Percentiles rank a stretch among this genome's conserved stretches.
Conservation (phyloP, 2,888 invertebrate genomes). For the Drosophila conformis region DNA sequence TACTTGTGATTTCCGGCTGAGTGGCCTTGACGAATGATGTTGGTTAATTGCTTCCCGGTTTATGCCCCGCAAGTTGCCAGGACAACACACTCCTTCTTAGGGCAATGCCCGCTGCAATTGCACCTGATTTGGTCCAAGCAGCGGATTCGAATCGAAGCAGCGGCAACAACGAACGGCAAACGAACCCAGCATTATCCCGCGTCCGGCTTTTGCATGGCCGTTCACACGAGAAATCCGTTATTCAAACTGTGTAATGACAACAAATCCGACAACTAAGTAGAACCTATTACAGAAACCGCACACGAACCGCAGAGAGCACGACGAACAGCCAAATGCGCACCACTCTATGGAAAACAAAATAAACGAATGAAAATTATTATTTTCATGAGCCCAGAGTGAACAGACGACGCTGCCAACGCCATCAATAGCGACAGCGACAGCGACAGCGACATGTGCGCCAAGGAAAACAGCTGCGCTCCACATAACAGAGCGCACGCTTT, state of each 20-base stretch:
- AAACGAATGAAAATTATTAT: constrained; percentile 70
- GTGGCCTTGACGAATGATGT: constrained; percentile 3
- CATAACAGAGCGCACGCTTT: constrained; percentile 55
- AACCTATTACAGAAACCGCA: constrained; percentile 23
- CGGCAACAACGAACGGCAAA: constrained; percentile 12
- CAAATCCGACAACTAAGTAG: constrained; percentile 9
- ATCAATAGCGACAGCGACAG: constrained; percentile 28
- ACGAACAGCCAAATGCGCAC: constrained; percentile 26
- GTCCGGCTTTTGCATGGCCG: constrained; percentile 33
- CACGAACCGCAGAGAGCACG: constrained; percentile 6
- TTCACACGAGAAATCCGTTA: constrained; percentile 59
- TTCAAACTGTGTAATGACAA: constrained; percentile 34
- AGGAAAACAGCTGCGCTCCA: constrained; percentile 65
- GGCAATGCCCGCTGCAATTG: constrained; percentile 51
- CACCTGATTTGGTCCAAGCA: constrained; percentile 21
- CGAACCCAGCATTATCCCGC: constrained; percentile 48
- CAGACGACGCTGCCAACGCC: constrained; percentile 10
- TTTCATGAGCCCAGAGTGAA: constrained; percentile 27
- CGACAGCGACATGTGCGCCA: constrained; percentile 54
- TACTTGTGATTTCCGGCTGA: constrained; percentile 45
- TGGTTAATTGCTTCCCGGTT: neutral
- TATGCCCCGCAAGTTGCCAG: constrained; percentile 41
- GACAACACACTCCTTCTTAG: constrained; percentile 51
- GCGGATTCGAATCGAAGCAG: constrained; percentile 10
- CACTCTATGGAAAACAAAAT: constrained; percentile 52